Percentiles rank a stretch among this genome's conserved stretches.
Evolutionary conservation across 2,113 vertebrate genomes (phyloP).

Genomic region (Gallinago jamesoni): DNA sequence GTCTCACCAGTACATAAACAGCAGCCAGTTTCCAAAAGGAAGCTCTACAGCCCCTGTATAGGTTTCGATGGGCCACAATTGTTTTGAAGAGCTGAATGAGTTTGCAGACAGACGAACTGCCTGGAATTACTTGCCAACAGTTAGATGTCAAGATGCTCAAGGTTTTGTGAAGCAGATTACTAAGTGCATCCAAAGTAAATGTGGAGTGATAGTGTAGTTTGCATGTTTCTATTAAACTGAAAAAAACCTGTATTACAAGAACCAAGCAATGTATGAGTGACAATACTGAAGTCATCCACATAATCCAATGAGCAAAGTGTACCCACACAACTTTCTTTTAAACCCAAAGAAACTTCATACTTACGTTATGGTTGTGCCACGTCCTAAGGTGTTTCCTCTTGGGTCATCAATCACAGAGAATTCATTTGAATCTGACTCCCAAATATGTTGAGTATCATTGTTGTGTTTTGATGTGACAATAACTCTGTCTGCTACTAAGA

Average conservation of each 20-base stretch:
- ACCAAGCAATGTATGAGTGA: fast-evolving
- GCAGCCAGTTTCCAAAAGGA: not conserved
- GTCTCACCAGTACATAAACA: not conserved
- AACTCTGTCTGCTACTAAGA: conserved; percentile 96
- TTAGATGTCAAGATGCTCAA: not conserved
- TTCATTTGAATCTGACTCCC: conserved; percentile 97
- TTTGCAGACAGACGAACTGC: not conserved
- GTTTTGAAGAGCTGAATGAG: not conserved
- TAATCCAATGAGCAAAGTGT: not conserved
- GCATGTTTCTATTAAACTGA: not conserved
- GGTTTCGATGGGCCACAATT: not conserved
- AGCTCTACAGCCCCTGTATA: not conserved
- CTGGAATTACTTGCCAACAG: not conserved
- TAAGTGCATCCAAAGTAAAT: no score
- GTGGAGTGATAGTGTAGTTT: no score
- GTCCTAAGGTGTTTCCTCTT: conserved; percentile 90
- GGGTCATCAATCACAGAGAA: conserved; percentile 95
- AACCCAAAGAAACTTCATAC: conserved; percentile 33
- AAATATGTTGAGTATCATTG: conserved; percentile 96
- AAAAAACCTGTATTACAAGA: not conserved
- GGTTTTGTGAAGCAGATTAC: not conserved
- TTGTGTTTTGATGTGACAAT: conserved; percentile 98
- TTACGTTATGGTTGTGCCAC: conserved; percentile 95
- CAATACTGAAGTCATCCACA: not conserved
- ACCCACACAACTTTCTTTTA: not conserved